phyloP scores from a whole-genome alignment of 2,888 invertebrate genomes.

The Herminia tarsipennalis region DNA sequence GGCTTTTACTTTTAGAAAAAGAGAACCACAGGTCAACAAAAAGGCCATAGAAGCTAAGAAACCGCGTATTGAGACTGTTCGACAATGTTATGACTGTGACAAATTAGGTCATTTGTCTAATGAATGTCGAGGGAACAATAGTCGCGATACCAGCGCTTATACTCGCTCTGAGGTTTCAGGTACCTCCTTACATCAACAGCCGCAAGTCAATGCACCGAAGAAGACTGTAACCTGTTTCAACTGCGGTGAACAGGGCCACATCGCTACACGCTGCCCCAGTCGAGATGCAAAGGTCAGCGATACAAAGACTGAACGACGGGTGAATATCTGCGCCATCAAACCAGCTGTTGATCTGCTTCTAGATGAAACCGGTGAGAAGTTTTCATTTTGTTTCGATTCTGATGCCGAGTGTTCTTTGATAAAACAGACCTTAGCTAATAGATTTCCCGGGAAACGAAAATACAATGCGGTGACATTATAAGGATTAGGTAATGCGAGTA shows the following conservation, averaged over 20 bases:
- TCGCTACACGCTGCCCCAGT: not conserved
- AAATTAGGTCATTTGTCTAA: constrained; percentile 1
- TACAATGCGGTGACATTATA: not conserved
- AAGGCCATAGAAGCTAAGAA: constrained; percentile 3
- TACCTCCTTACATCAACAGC: not conserved
- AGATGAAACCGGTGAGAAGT: too few species aligned
- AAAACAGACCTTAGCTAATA: too few species aligned
- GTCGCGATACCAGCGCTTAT: not conserved
- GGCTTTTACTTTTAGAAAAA: constrained; percentile 19
- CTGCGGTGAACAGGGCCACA: not conserved
- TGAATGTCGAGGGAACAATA: constrained; percentile 5
- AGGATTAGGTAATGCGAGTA: not conserved
- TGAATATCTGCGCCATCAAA: constrained; percentile 1
- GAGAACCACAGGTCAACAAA: not conserved
- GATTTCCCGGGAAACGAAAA: not conserved
- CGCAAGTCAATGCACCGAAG: not conserved
- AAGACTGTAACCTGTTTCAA: not conserved
- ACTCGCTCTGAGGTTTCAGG: constrained; percentile 1
- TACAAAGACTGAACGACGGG: not conserved
- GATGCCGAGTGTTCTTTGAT: too few species aligned
- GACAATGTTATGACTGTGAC: not conserved
- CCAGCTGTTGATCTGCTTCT: constrained; percentile 1
- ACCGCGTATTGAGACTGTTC: not conserved
- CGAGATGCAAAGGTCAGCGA: not conserved
- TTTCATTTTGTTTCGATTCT: too few species aligned